Base-by-base conservation (phyloP, 1,140 invertebrate species). In the Hetaerina americana region DNA sequence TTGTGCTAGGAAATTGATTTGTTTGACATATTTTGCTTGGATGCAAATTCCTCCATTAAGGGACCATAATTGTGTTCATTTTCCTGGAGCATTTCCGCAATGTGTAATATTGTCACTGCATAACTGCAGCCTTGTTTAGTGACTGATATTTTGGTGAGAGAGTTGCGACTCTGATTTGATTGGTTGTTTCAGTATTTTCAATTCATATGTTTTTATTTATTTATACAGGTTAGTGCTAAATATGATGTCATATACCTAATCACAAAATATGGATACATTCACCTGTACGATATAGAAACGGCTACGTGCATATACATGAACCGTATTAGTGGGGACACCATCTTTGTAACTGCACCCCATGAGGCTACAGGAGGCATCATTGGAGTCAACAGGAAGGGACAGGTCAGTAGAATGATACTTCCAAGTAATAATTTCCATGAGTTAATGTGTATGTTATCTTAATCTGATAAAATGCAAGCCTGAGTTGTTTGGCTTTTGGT, bases 271-370 rank as follows among this genome's bases (percentile, higher is more conserved):
- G 98, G 98, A 6, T 99, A 99, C 83, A 96, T 99, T 75, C 97
- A 99, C 83, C 87, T 99, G 82, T 99, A 99, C 80, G 98, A 99
- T 80, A 93, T 99, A 77, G 98, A 99, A 83, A 96, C 93, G 49
- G 97, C 94, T 22, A 96, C 94, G 10, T 99, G 96, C 80, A 98
- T 99, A 77, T 99, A 98, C 83, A 99, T 99, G 95, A 99, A 99
- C 85, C 88, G 98, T 69, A 99, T 99, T 78, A 99, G 95, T 71
- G 93, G 94, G 5, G 98, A 99, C 78, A 99, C 97, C 10, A 99
- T 99, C 77, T 99, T 99, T 82, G 97, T 99, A 5, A 99, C 98
- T 0, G 96, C 97, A 0, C 93, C 96, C 0, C 95, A 99, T 80
- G 95, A 98, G 79, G 84, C 92, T 0, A 96, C 93, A 71, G 94